phyloP scores from a whole-genome alignment of 2,113 vertebrate species.

The Oryzias curvinotus region DNA sequence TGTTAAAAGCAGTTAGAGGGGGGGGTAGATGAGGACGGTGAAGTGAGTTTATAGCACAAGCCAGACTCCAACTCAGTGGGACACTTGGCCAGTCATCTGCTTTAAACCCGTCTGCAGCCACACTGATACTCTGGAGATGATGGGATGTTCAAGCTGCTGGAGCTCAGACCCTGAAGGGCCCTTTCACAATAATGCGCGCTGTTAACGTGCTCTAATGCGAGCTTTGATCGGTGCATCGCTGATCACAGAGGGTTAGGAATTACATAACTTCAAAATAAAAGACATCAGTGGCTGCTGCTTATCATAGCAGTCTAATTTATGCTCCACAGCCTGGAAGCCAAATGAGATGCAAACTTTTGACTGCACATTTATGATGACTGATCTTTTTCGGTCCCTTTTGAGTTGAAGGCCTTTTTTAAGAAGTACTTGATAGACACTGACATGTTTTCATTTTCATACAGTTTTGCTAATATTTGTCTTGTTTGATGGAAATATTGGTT shows the following conservation, averaged over 20 bases:
- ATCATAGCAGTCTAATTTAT: too few relatives aligned
- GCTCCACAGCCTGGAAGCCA: too few relatives aligned
- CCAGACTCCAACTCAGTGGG: constrained; percentile 64
- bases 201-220: background rate
- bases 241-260: background rate
- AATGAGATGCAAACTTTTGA: too few relatives aligned
- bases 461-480: too few relatives aligned
- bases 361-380: too few relatives aligned
- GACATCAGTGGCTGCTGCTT: too few relatives aligned
- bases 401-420: too few relatives aligned
- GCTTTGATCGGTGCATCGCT: background rate
- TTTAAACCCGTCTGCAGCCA: constrained; percentile 44
- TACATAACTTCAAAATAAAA: too few relatives aligned
- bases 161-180: background rate
- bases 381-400: too few relatives aligned
- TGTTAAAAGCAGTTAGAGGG: constrained; percentile 49
- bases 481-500: too few relatives aligned
- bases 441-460: too few relatives aligned
- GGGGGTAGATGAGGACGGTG: constrained; percentile 31
- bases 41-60: constrained; percentile 63
- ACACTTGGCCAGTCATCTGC: constrained; percentile 63
- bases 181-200: background rate
- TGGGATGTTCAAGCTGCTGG: constrained; percentile 25
- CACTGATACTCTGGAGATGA: constrained; percentile 9
- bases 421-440: too few relatives aligned